Evolutionary conservation across 2,888 invertebrate species (phyloP), one percentile per base, ranked within the genome.

Genomic region (Drosophila fulvimacula): DNA sequence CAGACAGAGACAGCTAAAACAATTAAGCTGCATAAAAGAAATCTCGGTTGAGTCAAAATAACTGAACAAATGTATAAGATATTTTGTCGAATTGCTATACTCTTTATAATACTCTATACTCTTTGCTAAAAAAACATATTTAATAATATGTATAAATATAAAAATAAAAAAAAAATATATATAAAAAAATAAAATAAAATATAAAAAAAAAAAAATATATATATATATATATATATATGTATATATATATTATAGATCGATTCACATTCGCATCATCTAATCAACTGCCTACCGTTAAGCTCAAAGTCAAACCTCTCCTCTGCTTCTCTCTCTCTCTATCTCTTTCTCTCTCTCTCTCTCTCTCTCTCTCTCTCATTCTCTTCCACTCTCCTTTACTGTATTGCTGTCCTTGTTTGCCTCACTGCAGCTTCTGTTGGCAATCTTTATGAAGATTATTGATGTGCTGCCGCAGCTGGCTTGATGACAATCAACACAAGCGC

Each of bases 361-460:
- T 46, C n/a, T 17, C 24, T 27, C n/a, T 17, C 24, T n/a, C 17
- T 10, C 6, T 10, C 30, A 0, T 3, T 24, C 15, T 46, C 4
- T 17, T 30, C 30, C 21, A 3, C 13, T 48, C 19, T 36, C 15
- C 17, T 0, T 51, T 21, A 46, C 51, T 9, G 10, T 58, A 27
- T 39, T 41, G n/a, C 32, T 15, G 15, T 62, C 48, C 30, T 30
- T 13, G 11, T 53, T 11, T 5, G 13, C 15, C 41, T 13, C 48
- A 41, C 60, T 49, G 67, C 30, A 11, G 84, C 87, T 85, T 83
- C 89, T 75, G 89, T 81, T 83, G 76, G 55, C 39, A 30, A 82
- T 89, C 82, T 80, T 90, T 89, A 86, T 78, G 76, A 75, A 77
- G 80, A 81, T 90, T 90, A 90, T 90, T 90, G 89, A 90, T 90